Percentiles rank a stretch among this genome's conserved stretches.
These are phyloP conservation scores for Lamproptera curius DNA, from an alignment of 2,888 invertebrate genomes.

Conservation along the genomic window DNA sequence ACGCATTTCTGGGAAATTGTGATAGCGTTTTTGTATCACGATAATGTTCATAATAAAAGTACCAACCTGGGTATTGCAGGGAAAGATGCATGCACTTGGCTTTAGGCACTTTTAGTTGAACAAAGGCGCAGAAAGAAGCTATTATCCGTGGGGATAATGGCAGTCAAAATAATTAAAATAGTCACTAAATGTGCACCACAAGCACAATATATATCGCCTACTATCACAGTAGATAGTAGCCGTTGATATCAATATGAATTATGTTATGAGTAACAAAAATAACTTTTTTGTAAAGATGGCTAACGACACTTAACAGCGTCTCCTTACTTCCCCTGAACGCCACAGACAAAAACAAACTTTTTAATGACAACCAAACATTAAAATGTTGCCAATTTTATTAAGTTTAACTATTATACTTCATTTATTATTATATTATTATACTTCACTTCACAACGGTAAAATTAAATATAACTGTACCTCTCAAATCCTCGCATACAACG, in stretches of 20 bases:
- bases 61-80: slow-evolving; percentile 76
- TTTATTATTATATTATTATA: not conserved
- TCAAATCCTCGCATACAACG: slow-evolving; percentile 52
- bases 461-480: slow-evolving; percentile 40
- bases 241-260: slow-evolving; percentile 44
- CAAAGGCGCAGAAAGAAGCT: slow-evolving; percentile 73
- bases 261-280: slow-evolving; percentile 59
- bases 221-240: slow-evolving; percentile 54
- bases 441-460: not conserved
- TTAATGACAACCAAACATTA: not conserved
- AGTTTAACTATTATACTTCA: not conserved
- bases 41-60: no score
- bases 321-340: slow-evolving; percentile 63
- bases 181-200: slow-evolving; percentile 49
- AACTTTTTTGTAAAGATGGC: slow-evolving; percentile 63
- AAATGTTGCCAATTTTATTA: slow-evolving; percentile 24
- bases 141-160: slow-evolving; percentile 77
- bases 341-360: slow-evolving; percentile 25
- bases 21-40: no score
- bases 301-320: slow-evolving; percentile 48
- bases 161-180: slow-evolving; percentile 52
- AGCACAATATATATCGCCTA: slow-evolving; percentile 35
- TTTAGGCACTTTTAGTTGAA: slow-evolving; percentile 71
- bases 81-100: slow-evolving; percentile 79
- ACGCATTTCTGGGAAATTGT: slow-evolving; percentile 33